phyloP scores from a whole-genome alignment of 2,113 vertebrate genomes.

The Globicephala melas region DNA sequence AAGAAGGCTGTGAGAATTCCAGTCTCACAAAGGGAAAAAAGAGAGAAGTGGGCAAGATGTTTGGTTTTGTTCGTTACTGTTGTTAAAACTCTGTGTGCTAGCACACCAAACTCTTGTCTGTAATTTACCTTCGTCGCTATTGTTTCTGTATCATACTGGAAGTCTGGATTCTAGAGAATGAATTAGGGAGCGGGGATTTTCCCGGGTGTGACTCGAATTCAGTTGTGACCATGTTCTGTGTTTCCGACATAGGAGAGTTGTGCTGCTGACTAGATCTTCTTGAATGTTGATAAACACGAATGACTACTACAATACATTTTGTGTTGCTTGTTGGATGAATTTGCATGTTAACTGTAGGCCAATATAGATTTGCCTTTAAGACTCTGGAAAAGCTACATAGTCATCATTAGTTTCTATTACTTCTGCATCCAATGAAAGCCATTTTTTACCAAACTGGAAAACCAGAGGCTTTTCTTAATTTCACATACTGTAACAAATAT shows the following conservation, averaged over 20 bases:
- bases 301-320: conserved; percentile 92
- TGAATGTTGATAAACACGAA: conserved; percentile 90
- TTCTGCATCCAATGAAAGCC: conserved; percentile 80
- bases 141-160: conserved; percentile 24
- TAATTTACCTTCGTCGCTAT: neutral
- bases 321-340: conserved; percentile 96
- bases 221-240: conserved; percentile 66
- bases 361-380: conserved; percentile 90
- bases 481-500: conserved; percentile 75
- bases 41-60: conserved; percentile 43
- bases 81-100: neutral
- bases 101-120: conserved; percentile 4
- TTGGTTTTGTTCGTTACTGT: conserved; percentile 30
- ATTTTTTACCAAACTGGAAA: conserved; percentile 80
- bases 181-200: conserved; percentile 23
- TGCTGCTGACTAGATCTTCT: conserved; percentile 89
- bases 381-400: conserved; percentile 84
- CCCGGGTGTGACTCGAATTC: conserved; percentile 42
- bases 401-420: conserved; percentile 79
- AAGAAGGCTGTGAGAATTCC: neutral
- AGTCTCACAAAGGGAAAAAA: neutral
- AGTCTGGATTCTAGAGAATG: conserved; percentile 37
- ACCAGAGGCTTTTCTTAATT: conserved; percentile 77
- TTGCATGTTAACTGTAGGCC: conserved; percentile 98
- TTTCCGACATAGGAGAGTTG: conserved; percentile 77